Base-by-base conservation (phyloP, 2,113 vertebrate species). In the Hymenochirus boettgeri region DNA sequence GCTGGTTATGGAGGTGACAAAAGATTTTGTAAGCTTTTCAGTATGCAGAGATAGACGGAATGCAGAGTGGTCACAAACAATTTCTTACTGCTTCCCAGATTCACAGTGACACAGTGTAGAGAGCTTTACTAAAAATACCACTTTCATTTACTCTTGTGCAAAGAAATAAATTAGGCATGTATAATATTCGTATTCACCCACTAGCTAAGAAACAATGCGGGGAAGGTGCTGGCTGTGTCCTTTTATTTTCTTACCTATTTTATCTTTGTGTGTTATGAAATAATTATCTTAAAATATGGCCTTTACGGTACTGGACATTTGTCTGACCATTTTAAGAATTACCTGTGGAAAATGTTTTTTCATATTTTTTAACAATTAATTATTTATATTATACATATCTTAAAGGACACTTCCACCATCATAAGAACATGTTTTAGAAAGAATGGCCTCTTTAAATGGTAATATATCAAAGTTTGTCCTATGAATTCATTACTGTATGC, bases 41-140 rank as follows among this genome's bases (percentile, higher is more conserved):
- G 11, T 47, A 23, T 7, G 51, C 63, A 61, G 2, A 9, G 46
- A 69, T 42, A 76, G 62, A n/a, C 8, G 67, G 74, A 67, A 70
- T 70, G 65, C 65, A 72, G 71, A 74, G 73, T 74, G 76, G 65
- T 75, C 73, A 57, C 72, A 65, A 27, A 23, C 23, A 19, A 1
- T 7, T 75, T 75, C 72, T 73, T 18, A 71, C 70, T 0, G 0
- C 37, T 2, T 12, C 8, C 75, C 12, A 2, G 1, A 0, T 65
- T 72, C 23, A 37, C 55, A 69, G 45, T 46, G 59, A 56, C 31
- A 22, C 69, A 73, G 70, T 62, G 33, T 59, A 11, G 29, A 55
- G 52, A 9, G 6, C 23, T 31, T 31, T 18, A 13, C 24, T 55
- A 55, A 55, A 55, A 29, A 55, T 55, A 31, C n/a, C 18, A 4